phyloP scores from a whole-genome alignment of 53 echinoderm and acorn worm genomes.

The Antedon mediterranea region DNA sequence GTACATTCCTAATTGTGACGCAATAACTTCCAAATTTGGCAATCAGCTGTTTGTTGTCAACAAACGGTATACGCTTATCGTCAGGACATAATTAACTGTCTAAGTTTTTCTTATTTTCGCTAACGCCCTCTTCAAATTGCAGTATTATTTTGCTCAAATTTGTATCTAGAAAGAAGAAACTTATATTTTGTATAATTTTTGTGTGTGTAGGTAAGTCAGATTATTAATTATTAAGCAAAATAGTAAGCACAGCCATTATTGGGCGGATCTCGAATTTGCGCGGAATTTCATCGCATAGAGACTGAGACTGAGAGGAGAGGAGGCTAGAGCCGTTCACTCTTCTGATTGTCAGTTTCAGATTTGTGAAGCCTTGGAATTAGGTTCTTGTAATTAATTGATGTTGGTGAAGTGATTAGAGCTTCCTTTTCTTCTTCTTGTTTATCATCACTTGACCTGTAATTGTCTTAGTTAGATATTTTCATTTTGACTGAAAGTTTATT shows the following conservation, averaged over 20 bases:
- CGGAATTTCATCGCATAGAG: background rate
- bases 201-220: background rate
- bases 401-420: background rate
- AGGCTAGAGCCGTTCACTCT: background rate
- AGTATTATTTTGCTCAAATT: background rate
- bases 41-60: slow-evolving; percentile 1
- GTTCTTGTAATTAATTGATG: background rate
- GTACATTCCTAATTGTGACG: background rate
- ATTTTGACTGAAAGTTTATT: too few relatives aligned
- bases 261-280: background rate
- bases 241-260: background rate
- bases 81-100: background rate
- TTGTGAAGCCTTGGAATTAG: background rate
- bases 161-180: background rate
- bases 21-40: background rate
- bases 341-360: background rate
- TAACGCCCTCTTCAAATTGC: background rate
- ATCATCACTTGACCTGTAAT: too few relatives aligned
- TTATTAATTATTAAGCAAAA: background rate
- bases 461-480: too few relatives aligned
- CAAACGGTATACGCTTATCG: background rate
- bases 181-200: background rate
- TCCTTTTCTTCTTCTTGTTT: background rate
- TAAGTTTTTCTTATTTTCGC: background rate
- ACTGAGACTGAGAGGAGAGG: background rate